Base-by-base conservation (phyloP, 2,113 vertebrate species). In the Gambusia affinis region DNA sequence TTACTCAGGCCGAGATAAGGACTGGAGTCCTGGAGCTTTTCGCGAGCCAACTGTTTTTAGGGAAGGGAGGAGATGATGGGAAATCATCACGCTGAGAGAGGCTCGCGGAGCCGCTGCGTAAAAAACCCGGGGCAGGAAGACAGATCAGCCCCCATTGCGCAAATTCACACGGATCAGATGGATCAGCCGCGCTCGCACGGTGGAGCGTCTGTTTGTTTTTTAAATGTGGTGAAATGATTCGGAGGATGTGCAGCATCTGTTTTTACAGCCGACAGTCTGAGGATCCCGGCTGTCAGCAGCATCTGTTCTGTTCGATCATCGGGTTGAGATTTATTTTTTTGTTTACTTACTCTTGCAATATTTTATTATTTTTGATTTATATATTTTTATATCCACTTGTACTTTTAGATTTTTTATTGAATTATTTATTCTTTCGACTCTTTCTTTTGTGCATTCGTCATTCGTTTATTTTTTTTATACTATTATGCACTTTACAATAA, bases 41-140 rank as follows among this genome's bases (percentile, higher is more conserved):
- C 57, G 51, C 33, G 27, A 14, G 44, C 47, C 4, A 2, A 5
- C 5, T 51, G 17, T 22, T 51, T 44, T 51, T 51, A 2, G 7
- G 47, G 19, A n/a, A n/a, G 22, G 29, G 60, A 47, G 17, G 24
- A 44, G 5, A 19, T 19, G 76, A 0, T 73, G 33, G 66, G 64
- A 70, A 73, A 44, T 72, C 73, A 57, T 70, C 68, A 28, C n/a
- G 64, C n/a, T 29, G 39, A 62, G 47, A 72, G 31, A 39, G 67
- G 42, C 62, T 63, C 64, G 68, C 44, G 12, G 39, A n/a, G 47
- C 66, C 44, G 62, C 63, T 70, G 44, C 5, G 44, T 19, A 47
- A 65, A 62, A 37, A 65, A 81, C 61, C 62, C 73, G 44, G 69
- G 31, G 37, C 0, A 63, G 33, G 39, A 39, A 64, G 72, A 79